These are phyloP conservation scores for Ormyrus rosae DNA, from an alignment of 2,888 invertebrate genomes.

Conservation along the genomic window DNA sequence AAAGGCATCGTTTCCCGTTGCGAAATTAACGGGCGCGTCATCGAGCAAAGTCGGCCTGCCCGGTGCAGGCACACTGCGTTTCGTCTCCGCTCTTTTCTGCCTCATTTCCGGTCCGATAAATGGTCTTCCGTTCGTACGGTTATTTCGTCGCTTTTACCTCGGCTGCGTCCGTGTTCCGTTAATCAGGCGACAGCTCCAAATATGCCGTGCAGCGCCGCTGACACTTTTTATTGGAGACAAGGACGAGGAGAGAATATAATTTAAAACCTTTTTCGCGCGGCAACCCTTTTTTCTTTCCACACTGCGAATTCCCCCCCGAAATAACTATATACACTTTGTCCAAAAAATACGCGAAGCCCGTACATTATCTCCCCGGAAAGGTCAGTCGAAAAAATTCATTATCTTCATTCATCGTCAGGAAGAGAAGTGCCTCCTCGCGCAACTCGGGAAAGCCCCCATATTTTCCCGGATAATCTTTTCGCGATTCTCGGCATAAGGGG, in stretches of 20 bases:
- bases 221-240: not conserved
- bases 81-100: slow-evolving; percentile 44
- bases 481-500: not conserved
- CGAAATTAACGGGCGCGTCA: no score
- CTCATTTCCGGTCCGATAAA: slow-evolving; percentile 23
- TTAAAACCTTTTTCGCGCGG: not conserved
- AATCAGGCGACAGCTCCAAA: slow-evolving; percentile 35
- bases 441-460: slow-evolving; percentile 1
- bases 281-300: no score
- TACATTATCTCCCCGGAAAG: no score
- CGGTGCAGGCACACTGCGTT: slow-evolving; percentile 14
- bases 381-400: not conserved
- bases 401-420: not conserved
- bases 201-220: not conserved
- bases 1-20: no score
- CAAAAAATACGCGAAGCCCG: no score
- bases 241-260: not conserved
- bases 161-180: slow-evolving; percentile 19
- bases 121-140: slow-evolving; percentile 51
- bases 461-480: slow-evolving; percentile 27
- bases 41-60: not conserved
- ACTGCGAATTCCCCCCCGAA: no score
- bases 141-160: slow-evolving; percentile 42
- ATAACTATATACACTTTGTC: no score
- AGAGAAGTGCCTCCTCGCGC: slow-evolving; percentile 9